A percentile compares a stretch with the other conserved stretches of the same genome.
Conservation (phyloP, 2,113 vertebrate genomes). For the Scolopax mira region DNA sequence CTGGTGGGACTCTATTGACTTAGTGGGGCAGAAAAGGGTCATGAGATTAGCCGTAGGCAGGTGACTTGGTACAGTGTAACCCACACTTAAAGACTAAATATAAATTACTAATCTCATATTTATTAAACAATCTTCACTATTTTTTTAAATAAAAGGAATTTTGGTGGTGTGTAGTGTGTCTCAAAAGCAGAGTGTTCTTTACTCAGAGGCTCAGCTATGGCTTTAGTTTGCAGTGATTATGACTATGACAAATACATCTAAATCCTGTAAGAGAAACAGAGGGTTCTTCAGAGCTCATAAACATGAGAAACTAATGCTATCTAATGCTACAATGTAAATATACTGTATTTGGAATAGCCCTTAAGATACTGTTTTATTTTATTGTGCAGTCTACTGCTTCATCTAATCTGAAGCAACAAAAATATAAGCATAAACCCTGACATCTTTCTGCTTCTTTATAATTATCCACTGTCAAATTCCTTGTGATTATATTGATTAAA, state of each 20-base stretch:
- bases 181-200: background rate
- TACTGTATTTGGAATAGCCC: background rate
- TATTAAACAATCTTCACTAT: background rate
- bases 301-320: background rate
- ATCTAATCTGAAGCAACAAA: background rate
- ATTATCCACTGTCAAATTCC: background rate
- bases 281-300: background rate
- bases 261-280: background rate
- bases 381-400: background rate
- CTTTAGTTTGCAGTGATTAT: background rate
- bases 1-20: background rate
- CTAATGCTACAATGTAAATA: background rate
- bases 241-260: background rate
- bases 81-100: background rate
- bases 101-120: background rate
- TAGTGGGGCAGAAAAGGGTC: background rate
- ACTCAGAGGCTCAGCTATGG: background rate
- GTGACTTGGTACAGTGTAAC: background rate
- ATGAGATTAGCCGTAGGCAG: background rate
- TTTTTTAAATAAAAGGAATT: background rate
- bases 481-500: conserved; percentile 13
- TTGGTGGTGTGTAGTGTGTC: background rate
- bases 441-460: background rate
- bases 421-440: background rate
- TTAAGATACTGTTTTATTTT: background rate